Evolutionary conservation across 2,888 invertebrate genomes (phyloP), one percentile per base, ranked within the genome.

Genomic region (Antheraea assamensis): DNA sequence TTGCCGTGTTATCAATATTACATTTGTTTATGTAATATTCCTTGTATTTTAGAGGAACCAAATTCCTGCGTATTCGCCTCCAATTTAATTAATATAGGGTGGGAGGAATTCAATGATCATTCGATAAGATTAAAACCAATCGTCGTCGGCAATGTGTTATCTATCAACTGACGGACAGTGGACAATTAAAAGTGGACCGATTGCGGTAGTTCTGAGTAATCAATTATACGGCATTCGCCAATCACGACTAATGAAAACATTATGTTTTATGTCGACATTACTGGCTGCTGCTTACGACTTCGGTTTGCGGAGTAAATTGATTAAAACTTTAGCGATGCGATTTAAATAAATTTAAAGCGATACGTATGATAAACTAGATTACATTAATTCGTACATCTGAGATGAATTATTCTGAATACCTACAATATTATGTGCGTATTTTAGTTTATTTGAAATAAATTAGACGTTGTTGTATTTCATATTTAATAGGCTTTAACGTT

Each of bases 161-260:
- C 79, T 73, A 78, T 81, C 81, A 80, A 74, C 73, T 55, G 58
- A 68, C 24, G 61, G 76, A 72, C 77, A 73, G 74, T 64, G 72
- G 71, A 72, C 76, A 78, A 79, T 80, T 78, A 79, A 78, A 78
- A 78, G 77, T 76, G 74, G 75, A 76, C 71, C 73, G 75, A 77
- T 78, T 76, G 72, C 76, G 75, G 72, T 72, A 74, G 70, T 17
- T 55, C 76, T 76, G 71, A 74, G 76, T 77, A 79, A 81, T 81
- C 77, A 80, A 79, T 78, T 80, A 78, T 71, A 72, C 72, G 72
- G 61, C 72, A 47, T 70, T 74, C 70, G 49, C 61, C 74, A 72
- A 74, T 74, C 74, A 70, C 70, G 70, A 61, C 61, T 24, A 52
- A 64, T 31, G 66, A 61, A 73, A 71, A 64, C 24, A 71, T 71